These are phyloP conservation scores for Drosophila takahashii DNA, from an alignment of 1,140 invertebrate species.

Conservation along the genomic window DNA sequence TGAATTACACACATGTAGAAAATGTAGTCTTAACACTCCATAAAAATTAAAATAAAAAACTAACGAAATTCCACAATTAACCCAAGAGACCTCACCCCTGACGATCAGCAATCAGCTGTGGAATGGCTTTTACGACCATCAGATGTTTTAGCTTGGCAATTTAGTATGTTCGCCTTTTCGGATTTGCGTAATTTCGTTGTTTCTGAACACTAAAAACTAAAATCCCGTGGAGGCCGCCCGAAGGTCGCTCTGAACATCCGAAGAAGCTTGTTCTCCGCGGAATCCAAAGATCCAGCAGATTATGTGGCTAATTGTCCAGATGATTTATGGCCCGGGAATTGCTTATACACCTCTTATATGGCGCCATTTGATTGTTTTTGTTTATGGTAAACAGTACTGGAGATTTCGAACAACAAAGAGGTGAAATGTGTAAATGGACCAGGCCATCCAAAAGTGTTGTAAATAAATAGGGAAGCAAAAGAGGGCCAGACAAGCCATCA, in stretches of 20 bases:
- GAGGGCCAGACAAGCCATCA: slow-evolving; percentile 18
- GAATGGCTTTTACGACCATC: slow-evolving; percentile 44
- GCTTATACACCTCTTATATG: slow-evolving; percentile 11
- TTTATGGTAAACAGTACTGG: slow-evolving; percentile 26
- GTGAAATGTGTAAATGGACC: slow-evolving; percentile 28
- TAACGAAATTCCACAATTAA: slow-evolving; percentile 55
- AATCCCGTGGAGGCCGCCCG: slow-evolving; percentile 36
- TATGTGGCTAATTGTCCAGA: slow-evolving; percentile 49
- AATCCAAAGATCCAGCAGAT: slow-evolving; percentile 9
- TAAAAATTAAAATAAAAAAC: slow-evolving; percentile 31
- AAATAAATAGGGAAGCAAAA: slow-evolving; percentile 32
- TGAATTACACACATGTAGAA: slow-evolving; percentile 14
- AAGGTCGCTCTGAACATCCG: slow-evolving; percentile 36
- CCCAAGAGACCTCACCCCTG: slow-evolving; percentile 30
- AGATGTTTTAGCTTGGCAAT: slow-evolving; percentile 27
- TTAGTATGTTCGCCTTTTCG: slow-evolving; percentile 44
- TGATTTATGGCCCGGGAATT: slow-evolving; percentile 40
- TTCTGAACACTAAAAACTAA: slow-evolving; percentile 18
- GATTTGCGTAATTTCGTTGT: slow-evolving; percentile 59
- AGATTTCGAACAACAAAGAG: slow-evolving; percentile 9
- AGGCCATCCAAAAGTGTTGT: slow-evolving; percentile 14
- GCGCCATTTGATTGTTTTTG: slow-evolving; percentile 30
- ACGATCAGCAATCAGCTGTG: slow-evolving; percentile 25
- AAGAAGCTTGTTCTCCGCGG: slow-evolving; percentile 24
- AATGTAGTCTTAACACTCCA: slow-evolving; percentile 34